These are phyloP conservation scores for Ageneiosus marmoratus DNA, from an alignment of 2,113 vertebrate genomes.

Conservation along the genomic window DNA sequence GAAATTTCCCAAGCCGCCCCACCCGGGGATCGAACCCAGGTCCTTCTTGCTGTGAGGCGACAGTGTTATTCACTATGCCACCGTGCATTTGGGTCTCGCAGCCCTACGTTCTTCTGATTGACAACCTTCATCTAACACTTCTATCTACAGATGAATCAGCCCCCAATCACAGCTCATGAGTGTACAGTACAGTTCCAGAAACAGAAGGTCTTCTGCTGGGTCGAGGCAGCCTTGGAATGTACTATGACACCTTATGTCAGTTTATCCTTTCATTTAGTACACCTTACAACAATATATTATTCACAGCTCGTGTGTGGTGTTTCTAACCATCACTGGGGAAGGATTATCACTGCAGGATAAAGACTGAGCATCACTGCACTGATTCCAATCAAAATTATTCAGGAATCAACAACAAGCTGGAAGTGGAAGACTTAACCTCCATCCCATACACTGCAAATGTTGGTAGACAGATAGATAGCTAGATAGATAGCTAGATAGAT, in stretches of 20 bases:
- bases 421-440: constrained; percentile 4
- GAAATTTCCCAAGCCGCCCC: too few species aligned
- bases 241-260: too few species aligned
- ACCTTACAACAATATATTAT: background rate
- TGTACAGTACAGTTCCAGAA: background rate
- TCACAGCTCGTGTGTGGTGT: background rate
- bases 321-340: background rate
- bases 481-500: too few species aligned
- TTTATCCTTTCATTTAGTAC: background rate
- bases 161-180: background rate
- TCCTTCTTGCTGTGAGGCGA: too few species aligned
- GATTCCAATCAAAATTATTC: constrained; percentile 44
- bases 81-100: background rate
- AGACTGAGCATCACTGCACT: background rate
- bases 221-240: background rate
- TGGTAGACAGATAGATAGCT: too few species aligned
- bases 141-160: background rate
- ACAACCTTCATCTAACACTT: background rate
- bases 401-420: constrained; percentile 16
- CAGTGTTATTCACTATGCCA: too few species aligned
- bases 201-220: background rate
- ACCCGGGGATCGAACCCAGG: too few species aligned
- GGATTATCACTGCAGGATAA: background rate
- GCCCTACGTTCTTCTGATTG: background rate
- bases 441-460: too few species aligned